These are phyloP conservation scores for Spea hammondii DNA, from an alignment of 2,797 vertebrate species.

Conservation along the genomic window DNA sequence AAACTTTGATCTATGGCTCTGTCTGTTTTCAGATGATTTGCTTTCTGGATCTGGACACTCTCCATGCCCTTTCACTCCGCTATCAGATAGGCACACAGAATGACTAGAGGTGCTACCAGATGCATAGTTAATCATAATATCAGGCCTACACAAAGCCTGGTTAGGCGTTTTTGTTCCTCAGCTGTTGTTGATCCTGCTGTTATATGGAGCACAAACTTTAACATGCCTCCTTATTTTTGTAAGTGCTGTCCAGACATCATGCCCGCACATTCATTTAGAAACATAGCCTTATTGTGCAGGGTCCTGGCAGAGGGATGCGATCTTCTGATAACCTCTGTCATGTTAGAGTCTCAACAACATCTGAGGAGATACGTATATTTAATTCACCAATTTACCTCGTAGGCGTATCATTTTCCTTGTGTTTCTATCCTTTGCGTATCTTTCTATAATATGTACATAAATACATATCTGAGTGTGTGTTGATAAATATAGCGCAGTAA, in stretches of 20 bases:
- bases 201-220: constrained; percentile 11
- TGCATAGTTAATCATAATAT: constrained; percentile 74
- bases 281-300: background rate
- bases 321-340: constrained; percentile 24
- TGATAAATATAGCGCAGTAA: too few species aligned
- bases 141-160: constrained; percentile 62
- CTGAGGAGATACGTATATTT: too few species aligned
- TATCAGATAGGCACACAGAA: constrained; percentile 77
- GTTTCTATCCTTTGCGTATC: too few species aligned
- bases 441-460: too few species aligned
- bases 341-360: background rate
- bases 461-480: too few species aligned
- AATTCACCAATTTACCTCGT: too few species aligned
- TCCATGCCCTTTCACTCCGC: constrained; percentile 76
- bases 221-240: constrained; percentile 29
- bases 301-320: constrained; percentile 8
- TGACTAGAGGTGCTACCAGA: constrained; percentile 72
- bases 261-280: constrained; percentile 9
- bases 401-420: too few species aligned
- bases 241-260: background rate
- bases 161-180: constrained; percentile 60
- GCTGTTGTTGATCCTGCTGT: constrained; percentile 34
- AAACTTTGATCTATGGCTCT: constrained; percentile 87
- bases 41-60: constrained; percentile 80
- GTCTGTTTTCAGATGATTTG: constrained; percentile 86